A percentile compares a stretch with the other conserved stretches of the same genome.
These are phyloP conservation scores for Hypsopygia costalis DNA, from an alignment of 2,888 invertebrate genomes.

Conservation along the genomic window DNA sequence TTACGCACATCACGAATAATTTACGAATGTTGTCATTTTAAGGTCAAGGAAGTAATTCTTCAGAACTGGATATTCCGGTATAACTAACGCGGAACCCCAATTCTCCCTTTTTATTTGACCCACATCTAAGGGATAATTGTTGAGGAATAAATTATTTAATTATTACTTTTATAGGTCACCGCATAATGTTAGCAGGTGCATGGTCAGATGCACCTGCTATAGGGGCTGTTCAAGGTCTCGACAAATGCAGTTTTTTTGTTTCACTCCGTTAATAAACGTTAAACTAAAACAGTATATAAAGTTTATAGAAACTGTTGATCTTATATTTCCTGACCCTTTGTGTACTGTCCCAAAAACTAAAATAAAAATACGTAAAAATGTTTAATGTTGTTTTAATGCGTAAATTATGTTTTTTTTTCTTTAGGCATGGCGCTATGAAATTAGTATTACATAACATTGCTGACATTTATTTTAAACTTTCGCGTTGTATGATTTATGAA, in stretches of 20 bases:
- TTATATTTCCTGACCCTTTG: too few relatives aligned
- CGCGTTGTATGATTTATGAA: too few relatives aligned
- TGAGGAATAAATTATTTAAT: constrained; percentile 69
- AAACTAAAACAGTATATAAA: background rate
- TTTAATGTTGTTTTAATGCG: too few relatives aligned
- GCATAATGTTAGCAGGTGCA: constrained; percentile 70
- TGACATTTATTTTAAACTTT: too few relatives aligned
- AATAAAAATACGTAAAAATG: too few relatives aligned
- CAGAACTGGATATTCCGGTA: constrained; percentile 6
- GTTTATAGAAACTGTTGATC: background rate
- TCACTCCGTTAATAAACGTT: constrained; percentile 21
- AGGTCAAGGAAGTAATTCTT: background rate
- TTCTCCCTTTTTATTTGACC: constrained; percentile 64
- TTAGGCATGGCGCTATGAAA: too few relatives aligned
- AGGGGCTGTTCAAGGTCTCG: constrained; percentile 64
- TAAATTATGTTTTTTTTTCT: too few relatives aligned
- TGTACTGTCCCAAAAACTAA: too few relatives aligned
- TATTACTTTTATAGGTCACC: constrained; percentile 77
- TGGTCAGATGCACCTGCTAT: constrained; percentile 57
- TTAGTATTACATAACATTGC: too few relatives aligned
- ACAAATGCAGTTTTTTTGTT: constrained; percentile 40
- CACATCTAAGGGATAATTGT: constrained; percentile 72
- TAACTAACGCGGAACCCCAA: constrained; percentile 31
- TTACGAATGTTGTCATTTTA: too few relatives aligned
- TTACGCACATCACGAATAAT: too few relatives aligned